Evolutionary conservation across 2,113 vertebrate species (phyloP), one percentile per base, ranked within the genome.

Genomic region (Centrocercus urophasianus): DNA sequence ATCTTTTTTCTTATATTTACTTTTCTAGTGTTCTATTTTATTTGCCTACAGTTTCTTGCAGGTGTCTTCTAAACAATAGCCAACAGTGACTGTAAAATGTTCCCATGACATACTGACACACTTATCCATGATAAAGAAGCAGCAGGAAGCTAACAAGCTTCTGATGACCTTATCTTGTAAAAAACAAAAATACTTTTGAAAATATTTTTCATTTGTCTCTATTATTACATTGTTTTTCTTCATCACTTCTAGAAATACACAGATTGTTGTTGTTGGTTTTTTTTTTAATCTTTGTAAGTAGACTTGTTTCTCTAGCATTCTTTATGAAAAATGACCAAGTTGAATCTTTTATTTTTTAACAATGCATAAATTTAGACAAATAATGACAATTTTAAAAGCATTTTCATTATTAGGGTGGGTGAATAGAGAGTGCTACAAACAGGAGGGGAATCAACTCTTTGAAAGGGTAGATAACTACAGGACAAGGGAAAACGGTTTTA

Each of bases 351-450:
- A 10, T 61, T 50, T 50, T 43, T 42, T 3, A 4, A 52, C 50
- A 74, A 19, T 38, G 38, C 7, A 78, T 34, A 24, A 32, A 50
- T 36, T 60, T 6, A 47, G 3, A 65, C 36, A 36, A 27, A 61
- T 13, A 66, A 56, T 38, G 4, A 48, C 10, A 38, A 66, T 56
- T 79, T 61, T 50, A 11, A 66, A 80, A 83, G 30, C 2, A 50
- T 25, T 45, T n/a, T 52, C 8, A 34, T 34, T 61, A 30, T 54
- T 13, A 0, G 0, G 1, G 30, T 57, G 18, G 8, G 3, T 5
- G 8, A 12, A 48, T 20, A 8, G 5, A 16, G 10, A 48, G 30
- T 19, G 30, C 30, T 54, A 42, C 2, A 45, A 42, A 43, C 42
- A 43, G 42, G 42, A 43, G 42, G 42, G 6, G 42, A 43, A 43